Base-by-base conservation (phyloP, 2,113 vertebrate species). In the Lathamus discolor region DNA sequence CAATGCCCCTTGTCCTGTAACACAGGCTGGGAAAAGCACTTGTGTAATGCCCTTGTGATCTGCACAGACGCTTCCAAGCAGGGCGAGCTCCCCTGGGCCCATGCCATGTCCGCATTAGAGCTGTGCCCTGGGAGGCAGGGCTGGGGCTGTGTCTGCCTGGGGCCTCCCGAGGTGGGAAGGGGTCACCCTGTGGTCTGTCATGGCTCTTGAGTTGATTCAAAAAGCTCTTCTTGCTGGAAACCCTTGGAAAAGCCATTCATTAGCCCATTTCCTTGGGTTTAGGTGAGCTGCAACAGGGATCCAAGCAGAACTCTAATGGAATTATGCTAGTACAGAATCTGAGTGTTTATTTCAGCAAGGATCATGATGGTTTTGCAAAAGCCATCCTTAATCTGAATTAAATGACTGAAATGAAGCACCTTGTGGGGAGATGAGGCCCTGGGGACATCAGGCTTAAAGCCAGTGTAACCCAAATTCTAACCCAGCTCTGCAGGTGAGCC, bases 341-440 rank as follows among this genome's bases (percentile, higher is more conserved):
- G 84, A 76, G 87, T 80, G 46, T 93, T 96, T 94, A 57, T 83
- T 83, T 91, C 72, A 44, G 35, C 66, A 28, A 35, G 85, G 72
- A 52, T 52, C 88, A 64, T 78, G 86, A 74, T 31, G 79, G 55
- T 86, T 94, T 94, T 80, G 87, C 74, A 89, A 87, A 96, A 87
- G 74, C 87, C 73, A 64, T 49, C 55, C 69, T 94, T 95, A 93
- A 92, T 86, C 92, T 90, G 95, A 90, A 88, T 86, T 86, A 92
- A 92, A 80, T 74, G 86, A 92, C 86, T 86, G 77, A 84, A 94
- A 89, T 81, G 88, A 91, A 94, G 94, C 86, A 93, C 86, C 66
- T 39, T 84, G 91, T 63, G 62, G 86, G 41, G 28, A 88, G 80
- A 90, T 3, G 25, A 95, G 80, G 92, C 92, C 61, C 69, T 33